Percentiles rank a stretch among this genome's conserved stretches.
Conservation (phyloP, 2,888 invertebrate genomes). For the Amblyjoppa fuscipennis region DNA sequence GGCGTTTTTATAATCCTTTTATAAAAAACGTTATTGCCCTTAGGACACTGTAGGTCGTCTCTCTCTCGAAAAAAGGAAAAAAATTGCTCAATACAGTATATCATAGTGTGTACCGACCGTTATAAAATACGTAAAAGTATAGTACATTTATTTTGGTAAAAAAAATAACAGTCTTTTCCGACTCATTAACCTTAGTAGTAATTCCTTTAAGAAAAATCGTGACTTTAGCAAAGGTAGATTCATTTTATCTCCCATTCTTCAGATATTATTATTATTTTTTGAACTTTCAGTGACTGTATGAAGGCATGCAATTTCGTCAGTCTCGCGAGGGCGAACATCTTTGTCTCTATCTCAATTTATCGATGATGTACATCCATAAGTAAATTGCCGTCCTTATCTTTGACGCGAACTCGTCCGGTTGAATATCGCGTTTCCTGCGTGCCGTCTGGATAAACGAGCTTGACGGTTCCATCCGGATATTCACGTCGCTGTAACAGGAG, state of each 20-base stretch:
- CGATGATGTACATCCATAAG: conserved; percentile 89
- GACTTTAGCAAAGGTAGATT: conserved; percentile 19
- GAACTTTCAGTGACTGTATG: background rate
- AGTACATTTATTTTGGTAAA: conserved; percentile 53
- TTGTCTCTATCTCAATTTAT: conserved; percentile 24
- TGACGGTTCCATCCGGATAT: conserved; percentile 97
- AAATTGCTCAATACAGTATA: conserved; percentile 46
- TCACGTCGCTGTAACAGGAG: conserved; percentile 90
- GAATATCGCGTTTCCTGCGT: conserved; percentile 96
- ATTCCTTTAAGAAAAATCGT: conserved; percentile 11
- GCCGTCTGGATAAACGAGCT: conserved; percentile 95
- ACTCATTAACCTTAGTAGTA: conserved; percentile 18
- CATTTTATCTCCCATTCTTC: background rate
- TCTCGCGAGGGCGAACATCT: background rate
- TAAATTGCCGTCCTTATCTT: conserved; percentile 93
- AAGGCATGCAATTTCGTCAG: conserved; percentile 23
- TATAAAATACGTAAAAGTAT: conserved; percentile 52
- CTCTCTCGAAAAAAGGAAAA: background rate
- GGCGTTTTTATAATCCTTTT: conserved; percentile 7
- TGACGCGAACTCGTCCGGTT: conserved; percentile 94
- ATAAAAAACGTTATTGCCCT: background rate
- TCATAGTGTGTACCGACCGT: conserved; percentile 26
- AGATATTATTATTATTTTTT: background rate
- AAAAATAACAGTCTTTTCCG: conserved; percentile 39
- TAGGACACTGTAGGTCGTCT: background rate